Evolutionary conservation across 2,888 invertebrate species (phyloP).

Genomic region (Aphidoletes aphidimyza): DNA sequence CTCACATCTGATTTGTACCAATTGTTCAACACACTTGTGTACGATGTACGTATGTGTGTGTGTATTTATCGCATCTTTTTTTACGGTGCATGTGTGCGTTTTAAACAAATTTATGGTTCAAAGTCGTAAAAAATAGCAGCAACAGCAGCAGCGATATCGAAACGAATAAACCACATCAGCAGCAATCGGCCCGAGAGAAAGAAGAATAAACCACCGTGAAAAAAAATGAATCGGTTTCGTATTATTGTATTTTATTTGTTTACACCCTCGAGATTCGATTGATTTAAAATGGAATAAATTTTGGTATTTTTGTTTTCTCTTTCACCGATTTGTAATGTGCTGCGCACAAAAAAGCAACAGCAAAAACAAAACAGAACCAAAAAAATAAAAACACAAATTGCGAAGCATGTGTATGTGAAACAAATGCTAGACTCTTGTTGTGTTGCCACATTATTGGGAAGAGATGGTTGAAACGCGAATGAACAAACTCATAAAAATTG

Average conservation of each 20-base stretch:
- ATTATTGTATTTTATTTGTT: slow-evolving; percentile 18
- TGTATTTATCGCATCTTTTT: background rate
- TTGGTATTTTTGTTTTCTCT: background rate
- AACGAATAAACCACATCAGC: background rate
- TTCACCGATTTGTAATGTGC: background rate
- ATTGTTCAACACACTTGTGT: background rate
- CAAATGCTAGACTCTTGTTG: too few species aligned
- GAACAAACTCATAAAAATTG: slow-evolving; percentile 14
- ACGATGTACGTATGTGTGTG: too few species aligned
- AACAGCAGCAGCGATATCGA: background rate
- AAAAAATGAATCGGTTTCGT: slow-evolving; percentile 16
- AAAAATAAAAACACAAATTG: too few species aligned
- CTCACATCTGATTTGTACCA: background rate
- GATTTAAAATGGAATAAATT: slow-evolving; percentile 43
- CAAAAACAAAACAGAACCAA: too few species aligned
- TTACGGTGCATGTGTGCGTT: background rate
- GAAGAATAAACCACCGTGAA: background rate
- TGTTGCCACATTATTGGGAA: background rate
- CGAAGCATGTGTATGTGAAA: too few species aligned
- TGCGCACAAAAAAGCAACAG: background rate
- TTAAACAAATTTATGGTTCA: background rate
- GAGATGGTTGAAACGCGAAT: background rate
- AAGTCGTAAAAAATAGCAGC: background rate
- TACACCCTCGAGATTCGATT: slow-evolving; percentile 46
- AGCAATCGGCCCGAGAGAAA: too few species aligned